These are phyloP conservation scores for Stomorhina lunata DNA, from an alignment of 2,888 invertebrate species.

Conservation along the genomic window DNA sequence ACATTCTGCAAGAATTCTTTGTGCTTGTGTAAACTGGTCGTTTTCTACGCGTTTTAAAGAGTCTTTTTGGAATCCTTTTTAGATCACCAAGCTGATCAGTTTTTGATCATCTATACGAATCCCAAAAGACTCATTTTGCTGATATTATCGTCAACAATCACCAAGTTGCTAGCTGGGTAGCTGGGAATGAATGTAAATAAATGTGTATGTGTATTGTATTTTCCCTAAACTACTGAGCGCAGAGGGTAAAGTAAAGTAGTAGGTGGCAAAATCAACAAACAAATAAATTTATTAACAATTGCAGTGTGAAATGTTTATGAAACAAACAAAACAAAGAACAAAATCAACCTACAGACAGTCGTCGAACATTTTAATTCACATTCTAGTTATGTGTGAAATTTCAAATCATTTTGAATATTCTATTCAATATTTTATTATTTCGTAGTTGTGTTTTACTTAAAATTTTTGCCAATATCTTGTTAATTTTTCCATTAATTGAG, in stretches of 20 bases:
- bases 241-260: no score
- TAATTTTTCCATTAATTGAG: not conserved
- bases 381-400: not conserved
- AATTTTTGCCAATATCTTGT: not conserved
- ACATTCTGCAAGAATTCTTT: no score
- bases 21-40: no score
- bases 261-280: slow-evolving; percentile 49
- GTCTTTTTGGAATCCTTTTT: no score
- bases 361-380: not conserved
- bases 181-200: not conserved
- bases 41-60: no score
- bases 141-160: no score
- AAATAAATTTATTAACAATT: slow-evolving; percentile 44
- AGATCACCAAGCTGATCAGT: no score
- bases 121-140: no score
- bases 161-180: no score
- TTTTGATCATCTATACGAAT: no score
- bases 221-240: not conserved
- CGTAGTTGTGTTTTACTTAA: not conserved
- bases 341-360: not conserved
- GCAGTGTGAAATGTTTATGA: slow-evolving; percentile 38
- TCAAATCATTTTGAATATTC: not conserved
- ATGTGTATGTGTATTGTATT: not conserved
- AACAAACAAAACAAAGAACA: not conserved
- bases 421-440: not conserved